Evolutionary conservation across 1,140 invertebrate species (phyloP).

Genomic region (Drosophila simulans): DNA sequence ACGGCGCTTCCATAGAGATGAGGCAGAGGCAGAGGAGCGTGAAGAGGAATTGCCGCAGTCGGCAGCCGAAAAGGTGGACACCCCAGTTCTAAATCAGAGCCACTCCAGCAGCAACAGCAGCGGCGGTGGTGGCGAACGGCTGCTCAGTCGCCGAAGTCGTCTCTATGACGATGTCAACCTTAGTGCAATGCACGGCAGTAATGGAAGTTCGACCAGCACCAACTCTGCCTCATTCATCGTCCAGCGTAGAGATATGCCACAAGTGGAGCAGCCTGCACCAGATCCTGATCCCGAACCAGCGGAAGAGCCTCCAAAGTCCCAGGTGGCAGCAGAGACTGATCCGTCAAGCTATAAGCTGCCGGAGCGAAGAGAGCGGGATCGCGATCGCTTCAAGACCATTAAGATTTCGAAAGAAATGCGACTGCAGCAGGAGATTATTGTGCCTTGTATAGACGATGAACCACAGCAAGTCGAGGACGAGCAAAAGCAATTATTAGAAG

Average conservation of each 20-base stretch:
- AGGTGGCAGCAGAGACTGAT: slow-evolving; percentile 35
- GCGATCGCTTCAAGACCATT: slow-evolving; percentile 84
- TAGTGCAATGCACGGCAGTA: slow-evolving; percentile 62
- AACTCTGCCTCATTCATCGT: slow-evolving; percentile 78
- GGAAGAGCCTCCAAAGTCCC: slow-evolving; percentile 3
- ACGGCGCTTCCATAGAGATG: slow-evolving; percentile 65
- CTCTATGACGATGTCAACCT: slow-evolving; percentile 82
- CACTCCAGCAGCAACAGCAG: slow-evolving; percentile 38
- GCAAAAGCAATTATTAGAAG: slow-evolving; percentile 13
- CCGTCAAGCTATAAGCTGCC: slow-evolving; percentile 60
- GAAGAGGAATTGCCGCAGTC: slow-evolving; percentile 19
- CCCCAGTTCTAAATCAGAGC: slow-evolving; percentile 29
- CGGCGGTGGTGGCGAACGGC: slow-evolving; percentile 58
- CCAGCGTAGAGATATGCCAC: slow-evolving; percentile 50
- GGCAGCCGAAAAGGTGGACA: slow-evolving; percentile 24
- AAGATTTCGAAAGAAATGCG: slow-evolving; percentile 74
- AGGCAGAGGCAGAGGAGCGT: slow-evolving; percentile 9
- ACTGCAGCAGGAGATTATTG: slow-evolving; percentile 47
- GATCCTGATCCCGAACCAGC: slow-evolving; percentile 32
- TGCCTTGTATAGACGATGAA: slow-evolving; percentile 77
- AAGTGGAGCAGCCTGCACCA: not conserved
- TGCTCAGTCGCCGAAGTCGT: slow-evolving; percentile 76
- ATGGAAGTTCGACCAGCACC: slow-evolving; percentile 43
- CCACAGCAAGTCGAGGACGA: slow-evolving; percentile 33
- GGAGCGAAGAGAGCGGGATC: slow-evolving; percentile 72